These are phyloP conservation scores for Phodopus roborovskii DNA, from an alignment of 2,113 vertebrate genomes.

Conservation along the genomic window DNA sequence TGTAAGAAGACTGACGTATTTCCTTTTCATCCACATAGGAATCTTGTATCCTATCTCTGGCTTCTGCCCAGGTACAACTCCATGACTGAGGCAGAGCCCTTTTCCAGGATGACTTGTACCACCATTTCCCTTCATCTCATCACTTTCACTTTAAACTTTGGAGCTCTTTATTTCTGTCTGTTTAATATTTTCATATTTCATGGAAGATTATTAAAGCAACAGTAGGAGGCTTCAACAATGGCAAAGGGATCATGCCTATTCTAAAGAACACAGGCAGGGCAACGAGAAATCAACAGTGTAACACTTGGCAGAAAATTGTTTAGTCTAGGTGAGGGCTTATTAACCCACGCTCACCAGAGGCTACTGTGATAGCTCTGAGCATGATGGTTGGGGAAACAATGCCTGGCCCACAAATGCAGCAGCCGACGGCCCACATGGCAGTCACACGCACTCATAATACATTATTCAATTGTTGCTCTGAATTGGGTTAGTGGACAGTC, in stretches of 20 bases:
- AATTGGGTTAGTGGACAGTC: constrained; percentile 72
- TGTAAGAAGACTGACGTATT: neutral
- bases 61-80: neutral
- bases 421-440: constrained; percentile 23
- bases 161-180: neutral
- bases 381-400: constrained; percentile 24
- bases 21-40: constrained; percentile 27
- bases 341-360: constrained; percentile 32
- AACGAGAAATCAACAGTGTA: neutral
- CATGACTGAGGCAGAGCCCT: neutral
- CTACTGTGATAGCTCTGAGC: neutral
- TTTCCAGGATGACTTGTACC: neutral
- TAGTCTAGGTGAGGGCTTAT: constrained; percentile 27
- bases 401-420: constrained; percentile 56
- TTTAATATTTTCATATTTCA: neutral
- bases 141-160: neutral
- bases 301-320: neutral
- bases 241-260: constrained; percentile 57
- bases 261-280: constrained; percentile 41
- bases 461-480: constrained; percentile 57
- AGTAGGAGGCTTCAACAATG: constrained; percentile 1
- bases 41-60: neutral
- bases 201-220: constrained; percentile 4
- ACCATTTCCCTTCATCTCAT: neutral
- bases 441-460: constrained; percentile 61